Evolutionary conservation across 2,113 vertebrate genomes (phyloP), one percentile per base, ranked within the genome.

Genomic region (Psilopsiagon aymara): DNA sequence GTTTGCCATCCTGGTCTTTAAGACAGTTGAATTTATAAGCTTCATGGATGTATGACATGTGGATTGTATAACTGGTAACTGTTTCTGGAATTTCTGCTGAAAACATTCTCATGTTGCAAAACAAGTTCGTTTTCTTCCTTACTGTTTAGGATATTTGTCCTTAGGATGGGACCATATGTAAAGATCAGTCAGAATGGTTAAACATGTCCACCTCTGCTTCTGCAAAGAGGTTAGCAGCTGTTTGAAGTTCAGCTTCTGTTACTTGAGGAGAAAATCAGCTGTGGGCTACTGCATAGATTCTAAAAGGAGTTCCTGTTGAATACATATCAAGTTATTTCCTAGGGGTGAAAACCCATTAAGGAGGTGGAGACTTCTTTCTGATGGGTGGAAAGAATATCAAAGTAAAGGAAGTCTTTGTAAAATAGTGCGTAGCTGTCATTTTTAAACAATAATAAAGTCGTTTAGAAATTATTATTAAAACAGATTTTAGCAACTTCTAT

Each of bases 381-480:
- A 81, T 2, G 2, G 20, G 44, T 49, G 84, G 43, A 74, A 69
- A 52, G 39, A 69, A 4, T 11, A 73, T 18, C 12, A 33, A 74
- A 84, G 7, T 12, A 31, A 87, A n/a, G 28, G 6, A 85, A 74
- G 33, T 39, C 82, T 31, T 49, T 78, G 9, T 47, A 51, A 74
- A 46, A 57, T n/a, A 64, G 77, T 14, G 10, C 10, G 49, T 35
- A 86, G 33, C 10, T 85, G 16, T 10, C 9, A 41, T 70, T 70
- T 67, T 69, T 46, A 12, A 68, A 17, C 5, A 49, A 7, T 3
- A 53, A 4, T 1, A 0, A 57, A 78, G 12, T 43, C 6, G 2
- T 70, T 70, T 44, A 46, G 62, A 88, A 86, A 49, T 33, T 47
- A 18, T 13, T 35, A 57, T 27, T 66, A 33, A 33, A 88, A 44